Evolutionary conservation across 2,797 vertebrate genomes (phyloP), one percentile per base, ranked within the genome.

Genomic region (Rhinoraja longicauda): DNA sequence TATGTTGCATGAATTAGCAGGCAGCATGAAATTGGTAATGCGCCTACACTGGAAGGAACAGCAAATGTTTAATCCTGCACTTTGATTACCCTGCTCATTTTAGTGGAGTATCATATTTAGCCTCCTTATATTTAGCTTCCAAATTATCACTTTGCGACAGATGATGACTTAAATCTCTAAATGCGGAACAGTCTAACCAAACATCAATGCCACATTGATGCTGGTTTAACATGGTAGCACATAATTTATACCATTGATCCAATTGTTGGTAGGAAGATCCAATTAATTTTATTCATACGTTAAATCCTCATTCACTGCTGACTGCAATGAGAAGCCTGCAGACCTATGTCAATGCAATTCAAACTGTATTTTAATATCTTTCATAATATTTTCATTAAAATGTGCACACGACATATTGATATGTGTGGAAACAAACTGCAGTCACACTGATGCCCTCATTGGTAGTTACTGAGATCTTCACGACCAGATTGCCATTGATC

Each of bases 261-360:
- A 84, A 84, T 57, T 59, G 59, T 84, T 59, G 81, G 81, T 53
- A 21, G 29, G 81, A 84, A 26, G 81, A 82, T 84, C 81, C 81
- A 84, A 59, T 84, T 84, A 59, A 84, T 24, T 26, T 29, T 84
- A 84, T 57, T 53, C 81, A 84, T 84, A 59, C 10, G 57, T 82
- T 26, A 57, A 59, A 59, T 84, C 84, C 81, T 84, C 45, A 84
- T 57, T 84, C 26, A 59, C 36, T 59, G 59, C 57, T 26, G 59
- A 24, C 7, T 57, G 79, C 53, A 26, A 57, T 82, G 26, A 82
- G 45, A 82, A 26, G 15, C 81, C 53, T 84, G 45, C 53, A 57
- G 45, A 26, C 57, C 8, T 10, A 86, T 29, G 82, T 29, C 39
- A 86, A 86, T 57, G 26, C 82, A 29, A 62, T 57, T 57, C 53